Percentiles rank a stretch among this genome's conserved stretches.
Evolutionary conservation across 1,140 invertebrate species (phyloP).

Genomic region (Drosophila mojavensis): DNA sequence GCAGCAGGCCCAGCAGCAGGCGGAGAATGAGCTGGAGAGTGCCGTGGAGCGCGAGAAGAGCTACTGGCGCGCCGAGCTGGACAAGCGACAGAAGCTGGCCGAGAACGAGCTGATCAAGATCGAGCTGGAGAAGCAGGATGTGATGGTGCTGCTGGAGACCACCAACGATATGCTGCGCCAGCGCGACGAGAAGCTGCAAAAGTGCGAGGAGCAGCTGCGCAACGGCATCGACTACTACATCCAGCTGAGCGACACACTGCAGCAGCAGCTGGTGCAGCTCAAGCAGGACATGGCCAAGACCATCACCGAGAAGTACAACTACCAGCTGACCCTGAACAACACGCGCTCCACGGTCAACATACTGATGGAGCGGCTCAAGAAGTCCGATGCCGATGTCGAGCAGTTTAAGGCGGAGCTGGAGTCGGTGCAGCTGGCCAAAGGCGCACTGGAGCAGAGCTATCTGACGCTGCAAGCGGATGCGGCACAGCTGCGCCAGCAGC

Average conservation of each 20-base stretch:
- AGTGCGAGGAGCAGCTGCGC: slow-evolving; percentile 79
- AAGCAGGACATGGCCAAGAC: slow-evolving; percentile 83
- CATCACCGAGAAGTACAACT: slow-evolving; percentile 84
- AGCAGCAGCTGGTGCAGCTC: slow-evolving; percentile 78
- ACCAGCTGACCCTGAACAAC: slow-evolving; percentile 84
- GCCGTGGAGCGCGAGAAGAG: slow-evolving; percentile 83
- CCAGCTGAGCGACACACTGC: slow-evolving; percentile 72
- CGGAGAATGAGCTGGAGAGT: slow-evolving; percentile 83
- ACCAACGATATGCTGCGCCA: slow-evolving; percentile 80
- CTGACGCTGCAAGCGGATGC: slow-evolving; percentile 80
- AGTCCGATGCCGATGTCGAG: slow-evolving; percentile 85
- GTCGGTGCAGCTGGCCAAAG: slow-evolving; percentile 83
- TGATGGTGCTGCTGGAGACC: slow-evolving; percentile 82
- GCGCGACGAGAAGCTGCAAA: slow-evolving; percentile 82
- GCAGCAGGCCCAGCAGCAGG: slow-evolving; percentile 84
- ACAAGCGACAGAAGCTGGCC: slow-evolving; percentile 85
- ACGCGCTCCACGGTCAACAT: slow-evolving; percentile 85
- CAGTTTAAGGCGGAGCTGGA: slow-evolving; percentile 85
- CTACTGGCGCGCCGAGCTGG: slow-evolving; percentile 84
- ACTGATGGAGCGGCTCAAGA: slow-evolving; percentile 84
- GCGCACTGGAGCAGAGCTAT: slow-evolving; percentile 84
- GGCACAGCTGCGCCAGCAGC: slow-evolving; percentile 73
- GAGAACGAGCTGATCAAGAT: slow-evolving; percentile 85
- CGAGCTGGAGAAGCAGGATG: slow-evolving; percentile 85
- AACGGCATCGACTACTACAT: slow-evolving; percentile 83